Percentiles rank a stretch among this genome's conserved stretches.
These are phyloP conservation scores for Papilio helenus DNA, from an alignment of 1,140 invertebrate genomes.

Conservation along the genomic window DNA sequence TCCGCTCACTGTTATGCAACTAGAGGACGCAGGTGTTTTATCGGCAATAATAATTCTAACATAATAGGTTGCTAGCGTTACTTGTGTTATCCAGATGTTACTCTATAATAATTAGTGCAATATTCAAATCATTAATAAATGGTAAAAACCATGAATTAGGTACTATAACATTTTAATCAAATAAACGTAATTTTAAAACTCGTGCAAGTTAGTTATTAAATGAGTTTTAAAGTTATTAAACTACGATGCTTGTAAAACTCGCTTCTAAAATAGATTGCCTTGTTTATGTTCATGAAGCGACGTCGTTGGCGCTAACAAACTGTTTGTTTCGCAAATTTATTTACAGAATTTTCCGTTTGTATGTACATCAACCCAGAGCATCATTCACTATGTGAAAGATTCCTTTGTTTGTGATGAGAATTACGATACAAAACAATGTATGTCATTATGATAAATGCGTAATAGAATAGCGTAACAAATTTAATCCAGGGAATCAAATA, in stretches of 20 bases:
- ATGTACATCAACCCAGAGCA: background rate
- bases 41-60: background rate
- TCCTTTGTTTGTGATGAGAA: conserved; percentile 33
- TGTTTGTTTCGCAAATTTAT: conserved; percentile 52
- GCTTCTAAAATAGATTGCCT: conserved; percentile 47
- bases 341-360: conserved; percentile 53
- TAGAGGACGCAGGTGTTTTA: background rate
- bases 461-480: conserved; percentile 5
- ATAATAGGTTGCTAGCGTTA: too few species aligned
- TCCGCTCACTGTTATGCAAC: background rate
- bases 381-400: conserved; percentile 18
- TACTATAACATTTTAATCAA: background rate
- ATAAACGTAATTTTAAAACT: background rate
- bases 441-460: conserved; percentile 17
- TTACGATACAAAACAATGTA: conserved; percentile 15
- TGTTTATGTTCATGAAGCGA: conserved; percentile 43
- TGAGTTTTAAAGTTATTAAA: background rate
- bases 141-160: too few species aligned
- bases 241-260: background rate
- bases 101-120: background rate
- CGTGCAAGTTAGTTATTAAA: background rate
- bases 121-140: background rate
- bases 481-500: background rate
- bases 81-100: background rate
- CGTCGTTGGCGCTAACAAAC: conserved; percentile 35